These are phyloP conservation scores for Passer domesticus DNA, from an alignment of 2,113 vertebrate species.

Conservation along the genomic window DNA sequence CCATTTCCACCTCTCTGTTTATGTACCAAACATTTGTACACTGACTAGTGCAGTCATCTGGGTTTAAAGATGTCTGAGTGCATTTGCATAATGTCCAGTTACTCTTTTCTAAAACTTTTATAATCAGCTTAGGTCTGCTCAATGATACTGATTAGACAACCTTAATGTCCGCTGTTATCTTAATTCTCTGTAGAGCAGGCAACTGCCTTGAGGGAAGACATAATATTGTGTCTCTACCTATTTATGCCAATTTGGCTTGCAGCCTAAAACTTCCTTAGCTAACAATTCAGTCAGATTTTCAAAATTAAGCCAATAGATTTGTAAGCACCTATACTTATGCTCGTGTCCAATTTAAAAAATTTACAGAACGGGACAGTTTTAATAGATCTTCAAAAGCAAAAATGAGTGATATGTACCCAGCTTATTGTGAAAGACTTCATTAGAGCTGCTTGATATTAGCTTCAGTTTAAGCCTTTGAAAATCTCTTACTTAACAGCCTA, in stretches of 20 bases:
- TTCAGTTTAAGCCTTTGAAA: conserved; percentile 1
- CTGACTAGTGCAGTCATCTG: neutral
- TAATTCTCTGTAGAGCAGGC: neutral
- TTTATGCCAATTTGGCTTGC: neutral
- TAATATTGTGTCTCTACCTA: neutral
- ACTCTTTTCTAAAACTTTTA: neutral
- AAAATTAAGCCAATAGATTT: neutral
- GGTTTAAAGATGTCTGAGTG: neutral
- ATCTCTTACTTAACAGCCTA: neutral
- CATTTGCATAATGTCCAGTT: neutral
- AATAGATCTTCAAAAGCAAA: neutral
- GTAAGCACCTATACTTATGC: neutral
- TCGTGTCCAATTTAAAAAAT: neutral
- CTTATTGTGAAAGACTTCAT: neutral
- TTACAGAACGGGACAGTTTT: neutral
- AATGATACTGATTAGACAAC: neutral
- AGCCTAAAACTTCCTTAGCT: neutral
- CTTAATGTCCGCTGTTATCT: neutral
- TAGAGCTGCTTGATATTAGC: neutral
- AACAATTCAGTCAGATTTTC: neutral
- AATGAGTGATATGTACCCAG: neutral
- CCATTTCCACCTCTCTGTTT: neutral
- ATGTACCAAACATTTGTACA: neutral
- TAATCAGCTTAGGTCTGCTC: neutral
- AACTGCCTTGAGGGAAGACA: neutral